Conservation (phyloP, 2,888 invertebrate species). For the Scaptomyza cyrtandrae region DNA sequence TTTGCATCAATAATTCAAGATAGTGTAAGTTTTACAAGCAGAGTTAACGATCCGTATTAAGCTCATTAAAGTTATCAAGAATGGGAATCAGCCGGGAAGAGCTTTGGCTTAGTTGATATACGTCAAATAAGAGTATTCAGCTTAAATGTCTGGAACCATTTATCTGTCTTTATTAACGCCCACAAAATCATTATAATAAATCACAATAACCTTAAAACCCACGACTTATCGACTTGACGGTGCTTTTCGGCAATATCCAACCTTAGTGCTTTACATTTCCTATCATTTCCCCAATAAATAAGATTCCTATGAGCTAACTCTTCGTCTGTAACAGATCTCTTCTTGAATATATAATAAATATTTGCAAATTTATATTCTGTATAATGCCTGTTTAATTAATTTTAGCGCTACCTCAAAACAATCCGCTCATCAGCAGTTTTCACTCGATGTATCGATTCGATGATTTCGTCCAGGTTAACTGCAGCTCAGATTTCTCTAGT, state of each 20-base stretch:
- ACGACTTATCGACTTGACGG: background rate
- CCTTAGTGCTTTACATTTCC: background rate
- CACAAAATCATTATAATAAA: too few species aligned
- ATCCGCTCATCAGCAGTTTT: constrained; percentile 82
- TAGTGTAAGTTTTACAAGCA: background rate
- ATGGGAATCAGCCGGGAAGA: background rate
- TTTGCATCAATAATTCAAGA: constrained; percentile 5
- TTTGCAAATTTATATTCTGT: too few species aligned
- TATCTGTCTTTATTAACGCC: too few species aligned
- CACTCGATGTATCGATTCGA: constrained; percentile 78
- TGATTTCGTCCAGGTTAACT: constrained; percentile 82
- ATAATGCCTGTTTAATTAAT: background rate
- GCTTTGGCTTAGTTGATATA: background rate
- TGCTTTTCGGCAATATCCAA: background rate
- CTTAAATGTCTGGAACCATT: too few species aligned
- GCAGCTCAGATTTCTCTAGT: constrained; percentile 83
- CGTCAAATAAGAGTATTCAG: background rate
- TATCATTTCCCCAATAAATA: background rate
- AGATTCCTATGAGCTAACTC: too few species aligned
- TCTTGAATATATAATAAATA: too few species aligned
- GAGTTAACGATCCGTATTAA: background rate
- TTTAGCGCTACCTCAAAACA: constrained; percentile 81
- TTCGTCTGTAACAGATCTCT: background rate
- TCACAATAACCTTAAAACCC: background rate
- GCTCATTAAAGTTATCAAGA: background rate